Evolutionary conservation across 2,113 vertebrate genomes (phyloP).

Genomic region (Nasalis larvatus): DNA sequence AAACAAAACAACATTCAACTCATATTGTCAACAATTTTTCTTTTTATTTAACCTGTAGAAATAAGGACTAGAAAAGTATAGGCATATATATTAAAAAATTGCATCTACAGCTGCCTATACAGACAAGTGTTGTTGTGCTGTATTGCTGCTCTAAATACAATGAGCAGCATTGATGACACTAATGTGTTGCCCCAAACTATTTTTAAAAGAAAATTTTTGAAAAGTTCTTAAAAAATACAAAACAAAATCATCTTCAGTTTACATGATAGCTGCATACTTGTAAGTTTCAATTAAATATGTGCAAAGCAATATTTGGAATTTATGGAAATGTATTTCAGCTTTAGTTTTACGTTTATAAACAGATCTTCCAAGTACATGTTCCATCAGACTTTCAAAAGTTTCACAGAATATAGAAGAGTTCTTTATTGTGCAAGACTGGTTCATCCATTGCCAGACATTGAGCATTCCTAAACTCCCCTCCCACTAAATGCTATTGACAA

Average conservation of each 20-base stretch:
- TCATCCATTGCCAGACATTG: neutral
- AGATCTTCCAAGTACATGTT: neutral
- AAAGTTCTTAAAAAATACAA: neutral
- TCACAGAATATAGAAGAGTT: neutral
- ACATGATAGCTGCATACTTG: neutral
- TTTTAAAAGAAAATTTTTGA: neutral
- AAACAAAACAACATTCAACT: no score
- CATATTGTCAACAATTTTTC: neutral
- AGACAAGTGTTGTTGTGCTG: no score
- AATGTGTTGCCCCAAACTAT: no score
- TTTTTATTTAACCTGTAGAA: no score
- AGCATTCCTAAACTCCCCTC: neutral
- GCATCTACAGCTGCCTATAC: no score
- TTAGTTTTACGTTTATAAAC: neutral
- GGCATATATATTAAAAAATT: no score
- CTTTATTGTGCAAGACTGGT: neutral
- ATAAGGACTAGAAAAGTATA: no score
- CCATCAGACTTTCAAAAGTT: conserved; percentile 5
- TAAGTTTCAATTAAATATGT: neutral
- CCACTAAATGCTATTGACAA: neutral
- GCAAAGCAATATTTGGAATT: neutral
- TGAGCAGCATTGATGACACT: no score
- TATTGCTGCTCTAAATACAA: no score
- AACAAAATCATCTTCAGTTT: neutral
- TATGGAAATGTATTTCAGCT: conserved; percentile 20